Base-by-base conservation (phyloP, 2,797 vertebrate species). In the Pempheris klunzingeri region DNA sequence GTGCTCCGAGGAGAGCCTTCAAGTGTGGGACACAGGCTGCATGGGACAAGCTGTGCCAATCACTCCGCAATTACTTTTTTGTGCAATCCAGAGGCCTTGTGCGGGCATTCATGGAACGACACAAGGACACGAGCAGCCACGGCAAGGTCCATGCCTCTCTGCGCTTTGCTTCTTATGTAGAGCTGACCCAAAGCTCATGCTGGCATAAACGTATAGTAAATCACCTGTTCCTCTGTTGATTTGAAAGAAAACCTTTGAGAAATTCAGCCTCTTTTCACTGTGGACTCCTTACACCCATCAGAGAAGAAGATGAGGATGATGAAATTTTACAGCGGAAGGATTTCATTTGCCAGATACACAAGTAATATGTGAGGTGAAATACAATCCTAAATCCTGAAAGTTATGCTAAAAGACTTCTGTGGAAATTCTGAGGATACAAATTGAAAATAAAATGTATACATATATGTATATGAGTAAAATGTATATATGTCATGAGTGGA, bases 41-140 rank as follows among this genome's bases (percentile, higher is more conserved):
- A 84, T 10, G 74, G 93, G 92, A 94, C 90, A 90, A 90, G 90
- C 92, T 88, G 87, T 94, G 94, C 93, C 94, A 95, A 95, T 96
- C 95, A 95, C 86, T 68, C 81, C 41, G 86, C 93, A 95, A 94
- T 94, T 93, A 92, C 93, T 91, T 92, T 91, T 90, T 92, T 91
- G 91, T 91, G 72, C 77, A 70, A 88, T 81, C 58, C 88, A 74
- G 86, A 82, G 88, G 87, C 88, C 89, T 92, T 87, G 87, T 86
- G 74, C 73, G 88, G 86, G 87, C 88, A 91, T 86, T 92, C 87
- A 89, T 77, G 52, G 74, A 32, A 75, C 86, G 81, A 80, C 24
- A 80, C 88, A 90, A 92, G 85, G 86, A 92, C 90, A 81, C 83
- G 63, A 83, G 78, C 82, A 74, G 85, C 75, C 63, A 58, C 15